These are phyloP conservation scores for Pristionchus mayeri DNA, from an alignment of 2,888 invertebrate genomes.

Conservation along the genomic window DNA sequence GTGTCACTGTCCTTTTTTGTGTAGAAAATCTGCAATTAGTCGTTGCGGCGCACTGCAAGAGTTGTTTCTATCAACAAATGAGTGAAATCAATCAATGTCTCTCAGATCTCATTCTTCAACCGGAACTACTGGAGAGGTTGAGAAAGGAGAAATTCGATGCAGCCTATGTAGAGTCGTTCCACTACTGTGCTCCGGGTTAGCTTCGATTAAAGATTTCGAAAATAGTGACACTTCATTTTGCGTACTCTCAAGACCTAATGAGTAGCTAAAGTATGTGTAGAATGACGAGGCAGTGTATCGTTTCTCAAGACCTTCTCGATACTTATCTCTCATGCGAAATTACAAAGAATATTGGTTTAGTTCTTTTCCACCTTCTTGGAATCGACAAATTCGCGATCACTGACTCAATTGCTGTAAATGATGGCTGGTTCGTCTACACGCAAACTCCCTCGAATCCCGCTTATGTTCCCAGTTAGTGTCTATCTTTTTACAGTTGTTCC, in stretches of 20 bases:
- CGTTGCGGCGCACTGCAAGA: too few species aligned
- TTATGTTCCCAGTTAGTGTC: conserved; percentile 53
- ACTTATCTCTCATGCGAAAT: too few species aligned
- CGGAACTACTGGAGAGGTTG: neutral
- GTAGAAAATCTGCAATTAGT: too few species aligned
- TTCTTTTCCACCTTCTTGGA: conserved; percentile 6
- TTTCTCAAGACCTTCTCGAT: too few species aligned
- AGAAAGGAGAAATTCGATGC: conserved; percentile 39
- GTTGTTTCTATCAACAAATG: too few species aligned
- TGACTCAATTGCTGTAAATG: conserved; percentile 29
- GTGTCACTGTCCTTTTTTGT: too few species aligned
- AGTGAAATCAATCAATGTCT: neutral
- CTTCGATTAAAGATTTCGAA: neutral
- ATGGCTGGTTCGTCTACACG: conserved; percentile 56
- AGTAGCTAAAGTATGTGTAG: too few species aligned
- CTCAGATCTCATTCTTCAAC: neutral
- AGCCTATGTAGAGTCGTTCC: conserved; percentile 10
- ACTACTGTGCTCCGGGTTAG: conserved; percentile 8
- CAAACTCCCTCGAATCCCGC: conserved; percentile 58
- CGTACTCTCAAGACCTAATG: too few species aligned
- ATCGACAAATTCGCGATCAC: conserved; percentile 38
- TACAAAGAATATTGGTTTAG: neutral
- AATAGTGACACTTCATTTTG: neutral
- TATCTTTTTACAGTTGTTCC: neutral
- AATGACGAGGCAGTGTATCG: too few species aligned